Evolutionary conservation across 64 coral and sea anemone species (phyloP).

Genomic region (Montipora efflorescens): DNA sequence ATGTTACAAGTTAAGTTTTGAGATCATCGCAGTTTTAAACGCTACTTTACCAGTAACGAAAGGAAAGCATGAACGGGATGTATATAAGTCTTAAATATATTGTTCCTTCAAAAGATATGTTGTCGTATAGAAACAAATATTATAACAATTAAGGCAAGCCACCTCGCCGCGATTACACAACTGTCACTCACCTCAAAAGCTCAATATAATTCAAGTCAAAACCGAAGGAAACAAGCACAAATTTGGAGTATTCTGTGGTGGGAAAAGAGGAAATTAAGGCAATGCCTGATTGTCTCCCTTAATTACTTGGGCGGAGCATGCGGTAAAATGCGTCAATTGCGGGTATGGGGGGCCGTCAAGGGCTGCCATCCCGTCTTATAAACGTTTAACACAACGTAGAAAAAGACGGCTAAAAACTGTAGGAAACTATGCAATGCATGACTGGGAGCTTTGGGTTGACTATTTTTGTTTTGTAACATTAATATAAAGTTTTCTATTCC

Average conservation of each 20-base stretch:
- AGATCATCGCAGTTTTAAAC: no score
- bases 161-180: not conserved
- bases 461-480: not conserved
- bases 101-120: not conserved
- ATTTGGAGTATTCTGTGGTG: slow-evolving; percentile 27
- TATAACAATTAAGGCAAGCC: not conserved
- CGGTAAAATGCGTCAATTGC: not conserved
- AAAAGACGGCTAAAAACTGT: not conserved
- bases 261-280: slow-evolving; percentile 24
- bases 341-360: not conserved
- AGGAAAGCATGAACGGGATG: not conserved
- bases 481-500: not conserved
- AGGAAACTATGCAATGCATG: not conserved
- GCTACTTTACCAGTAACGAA: no score
- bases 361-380: not conserved
- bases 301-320: slow-evolving; percentile 41
- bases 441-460: not conserved
- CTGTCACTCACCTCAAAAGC: slow-evolving; percentile 26
- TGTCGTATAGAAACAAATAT: not conserved
- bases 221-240: not conserved
- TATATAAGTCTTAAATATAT: not conserved
- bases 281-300: slow-evolving; percentile 15
- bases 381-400: not conserved
- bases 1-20: no score
- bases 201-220: not conserved